These are phyloP conservation scores for Notamacropus eugenii DNA, from an alignment of 2,797 vertebrate species.

Conservation along the genomic window DNA sequence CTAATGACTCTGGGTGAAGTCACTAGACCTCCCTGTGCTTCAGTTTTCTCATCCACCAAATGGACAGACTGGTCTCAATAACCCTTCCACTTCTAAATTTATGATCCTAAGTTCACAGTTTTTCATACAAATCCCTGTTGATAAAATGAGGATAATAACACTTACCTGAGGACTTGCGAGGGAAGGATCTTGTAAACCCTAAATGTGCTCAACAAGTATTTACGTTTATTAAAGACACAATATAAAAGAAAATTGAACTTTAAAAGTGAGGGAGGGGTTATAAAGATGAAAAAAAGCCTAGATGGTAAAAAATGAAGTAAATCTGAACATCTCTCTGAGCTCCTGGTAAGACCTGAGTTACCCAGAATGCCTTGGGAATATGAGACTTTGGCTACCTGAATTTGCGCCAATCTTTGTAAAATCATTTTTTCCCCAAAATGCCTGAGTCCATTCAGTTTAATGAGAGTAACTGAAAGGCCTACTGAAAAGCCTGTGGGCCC, in stretches of 20 bases:
- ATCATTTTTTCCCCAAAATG: background rate
- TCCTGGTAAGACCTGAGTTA: background rate
- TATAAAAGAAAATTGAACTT: background rate
- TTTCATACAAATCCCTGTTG: background rate
- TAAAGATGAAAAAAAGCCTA: background rate
- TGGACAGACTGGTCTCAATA: background rate
- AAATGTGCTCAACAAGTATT: background rate
- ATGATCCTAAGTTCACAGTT: background rate
- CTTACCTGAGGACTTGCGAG: background rate
- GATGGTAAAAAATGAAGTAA: background rate
- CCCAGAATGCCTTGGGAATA: background rate
- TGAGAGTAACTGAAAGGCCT: background rate
- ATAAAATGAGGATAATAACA: background rate
- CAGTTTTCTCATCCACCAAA: background rate
- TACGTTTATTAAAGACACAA: background rate
- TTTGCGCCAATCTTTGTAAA: background rate
- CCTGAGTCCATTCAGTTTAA: background rate
- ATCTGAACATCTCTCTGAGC: background rate
- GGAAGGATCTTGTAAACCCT: background rate
- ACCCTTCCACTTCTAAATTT: background rate
- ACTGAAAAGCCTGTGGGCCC: background rate
- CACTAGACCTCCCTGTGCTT: background rate
- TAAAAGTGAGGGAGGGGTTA: background rate
- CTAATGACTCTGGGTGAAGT: background rate
- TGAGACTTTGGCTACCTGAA: background rate